Conservation (phyloP, 2,888 invertebrate species). For the Lacanobia oleracea region DNA sequence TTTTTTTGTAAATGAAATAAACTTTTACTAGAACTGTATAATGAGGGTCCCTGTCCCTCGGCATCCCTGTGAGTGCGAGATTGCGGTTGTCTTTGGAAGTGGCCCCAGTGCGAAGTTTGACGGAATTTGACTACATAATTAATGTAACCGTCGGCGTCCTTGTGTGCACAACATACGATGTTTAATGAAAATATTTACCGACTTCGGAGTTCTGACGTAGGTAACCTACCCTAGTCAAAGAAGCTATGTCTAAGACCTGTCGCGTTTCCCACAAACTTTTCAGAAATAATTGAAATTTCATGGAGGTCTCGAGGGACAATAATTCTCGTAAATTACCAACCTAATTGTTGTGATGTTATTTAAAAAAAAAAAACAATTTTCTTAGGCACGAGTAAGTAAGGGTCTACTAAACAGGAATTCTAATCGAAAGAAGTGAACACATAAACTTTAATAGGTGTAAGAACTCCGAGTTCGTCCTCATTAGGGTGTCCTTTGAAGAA, state of each 20-base stretch:
- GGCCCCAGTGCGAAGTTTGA: conserved; percentile 31
- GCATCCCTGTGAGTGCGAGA: conserved; percentile 36
- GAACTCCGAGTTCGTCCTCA: conserved; percentile 23
- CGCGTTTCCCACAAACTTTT: background rate
- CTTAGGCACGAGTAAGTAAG: background rate
- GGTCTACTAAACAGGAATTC: conserved; percentile 2
- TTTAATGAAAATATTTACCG: conserved; percentile 8
- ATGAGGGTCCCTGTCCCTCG: conserved; percentile 13
- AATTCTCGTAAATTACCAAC: conserved; percentile 13
- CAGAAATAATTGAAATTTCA: conserved; percentile 3
- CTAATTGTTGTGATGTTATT: conserved; percentile 26
- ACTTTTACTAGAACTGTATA: conserved; percentile 36
- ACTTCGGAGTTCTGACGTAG: background rate
- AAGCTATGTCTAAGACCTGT: background rate
- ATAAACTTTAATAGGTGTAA: conserved; percentile 9
- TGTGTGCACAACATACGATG: conserved; percentile 4
- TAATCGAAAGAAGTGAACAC: background rate
- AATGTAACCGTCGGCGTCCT: conserved; percentile 27
- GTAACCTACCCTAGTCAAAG: background rate
- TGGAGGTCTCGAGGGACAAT: conserved; percentile 4
- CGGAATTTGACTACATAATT: conserved; percentile 51
- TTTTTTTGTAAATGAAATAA: conserved; percentile 25
- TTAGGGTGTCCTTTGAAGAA: conserved; percentile 32
- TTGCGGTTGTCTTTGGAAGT: conserved; percentile 39
- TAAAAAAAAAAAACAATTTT: conserved; percentile 5